These are phyloP conservation scores for Plecotus auritus DNA, from an alignment of 2,113 vertebrate species.

Conservation along the genomic window DNA sequence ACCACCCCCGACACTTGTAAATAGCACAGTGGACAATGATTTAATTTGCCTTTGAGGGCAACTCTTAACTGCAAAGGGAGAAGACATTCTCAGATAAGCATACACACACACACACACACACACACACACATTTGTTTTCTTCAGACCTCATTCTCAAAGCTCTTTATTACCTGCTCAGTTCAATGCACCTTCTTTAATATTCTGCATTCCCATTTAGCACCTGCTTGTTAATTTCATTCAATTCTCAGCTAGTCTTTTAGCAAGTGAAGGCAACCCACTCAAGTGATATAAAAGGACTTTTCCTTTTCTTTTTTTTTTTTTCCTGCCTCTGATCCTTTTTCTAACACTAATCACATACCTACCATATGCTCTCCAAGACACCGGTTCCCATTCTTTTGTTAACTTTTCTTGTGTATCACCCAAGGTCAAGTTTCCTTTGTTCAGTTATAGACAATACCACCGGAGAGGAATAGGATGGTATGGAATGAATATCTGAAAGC, in stretches of 20 bases:
- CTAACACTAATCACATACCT: slow-evolving; percentile 3
- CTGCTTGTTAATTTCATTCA: slow-evolving; percentile 40
- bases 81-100: neutral
- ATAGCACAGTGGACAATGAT: slow-evolving; percentile 58
- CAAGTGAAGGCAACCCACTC: neutral
- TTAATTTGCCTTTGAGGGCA: slow-evolving; percentile 51
- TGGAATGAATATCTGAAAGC: slow-evolving; percentile 3
- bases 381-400: slow-evolving; percentile 23
- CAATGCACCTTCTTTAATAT: neutral
- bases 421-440: slow-evolving; percentile 57
- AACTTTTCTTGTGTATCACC: slow-evolving; percentile 32
- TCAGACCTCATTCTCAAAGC: neutral
- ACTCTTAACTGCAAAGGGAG: slow-evolving; percentile 34
- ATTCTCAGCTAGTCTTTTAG: slow-evolving; percentile 28
- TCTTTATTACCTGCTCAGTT: slow-evolving; percentile 36
- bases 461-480: neutral
- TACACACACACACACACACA: neutral
- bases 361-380: slow-evolving; percentile 56
- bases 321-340: neutral
- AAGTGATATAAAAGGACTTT: slow-evolving; percentile 28
- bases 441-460: neutral
- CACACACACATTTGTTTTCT: neutral
- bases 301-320: neutral
- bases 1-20: slow-evolving; percentile 60
- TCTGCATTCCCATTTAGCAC: slow-evolving; percentile 16